Evolutionary conservation across 2,888 invertebrate genomes (phyloP).

Genomic region (Odontothrips loti): DNA sequence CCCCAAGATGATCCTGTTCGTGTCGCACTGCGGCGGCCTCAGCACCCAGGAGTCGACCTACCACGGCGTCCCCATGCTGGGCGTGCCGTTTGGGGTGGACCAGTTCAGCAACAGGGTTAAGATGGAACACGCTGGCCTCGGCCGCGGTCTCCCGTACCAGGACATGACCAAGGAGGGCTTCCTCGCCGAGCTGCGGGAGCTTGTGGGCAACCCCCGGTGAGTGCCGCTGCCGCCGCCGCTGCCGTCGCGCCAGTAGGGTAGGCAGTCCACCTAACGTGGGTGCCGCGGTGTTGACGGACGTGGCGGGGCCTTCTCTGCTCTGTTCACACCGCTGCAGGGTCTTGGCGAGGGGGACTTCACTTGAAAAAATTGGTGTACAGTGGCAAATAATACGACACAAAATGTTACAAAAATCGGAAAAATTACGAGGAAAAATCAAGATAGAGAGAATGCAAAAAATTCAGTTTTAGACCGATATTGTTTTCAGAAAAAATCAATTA

Average conservation of each 20-base stretch:
- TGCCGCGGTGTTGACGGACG: no score
- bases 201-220: neutral
- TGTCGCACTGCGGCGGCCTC: slow-evolving; percentile 18
- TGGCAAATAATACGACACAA: no score
- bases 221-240: neutral
- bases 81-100: neutral
- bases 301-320: no score
- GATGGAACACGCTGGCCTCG: neutral
- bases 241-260: neutral
- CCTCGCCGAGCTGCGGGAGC: neutral
- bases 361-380: no score
- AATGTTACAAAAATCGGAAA: no score
- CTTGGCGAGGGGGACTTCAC: no score
- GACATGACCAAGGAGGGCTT: slow-evolving; percentile 17
- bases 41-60: neutral
- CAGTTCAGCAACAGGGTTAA: neutral
- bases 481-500: no score
- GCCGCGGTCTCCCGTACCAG: neutral
- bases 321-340: no score
- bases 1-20: slow-evolving; percentile 21
- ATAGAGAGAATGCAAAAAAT: no score
- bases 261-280: neutral
- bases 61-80: slow-evolving; percentile 18
- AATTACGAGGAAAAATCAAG: no score
- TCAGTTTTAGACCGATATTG: no score